Evolutionary conservation across 2,888 invertebrate genomes (phyloP).

Genomic region (Blastobasis lacticolella): DNA sequence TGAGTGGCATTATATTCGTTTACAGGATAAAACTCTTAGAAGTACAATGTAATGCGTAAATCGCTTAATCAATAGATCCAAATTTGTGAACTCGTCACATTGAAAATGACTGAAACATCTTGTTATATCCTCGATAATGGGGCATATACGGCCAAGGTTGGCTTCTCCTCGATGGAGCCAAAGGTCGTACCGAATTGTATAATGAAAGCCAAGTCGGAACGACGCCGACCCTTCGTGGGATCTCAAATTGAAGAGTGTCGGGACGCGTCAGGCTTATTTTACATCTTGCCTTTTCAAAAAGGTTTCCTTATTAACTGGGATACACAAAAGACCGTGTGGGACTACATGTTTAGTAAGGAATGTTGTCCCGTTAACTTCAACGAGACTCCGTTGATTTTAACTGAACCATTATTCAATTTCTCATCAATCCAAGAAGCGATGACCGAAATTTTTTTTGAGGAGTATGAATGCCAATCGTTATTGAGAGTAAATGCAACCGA

Average conservation of each 20-base stretch:
- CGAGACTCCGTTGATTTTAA: conserved; percentile 88
- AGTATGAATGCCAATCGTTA: conserved; percentile 92
- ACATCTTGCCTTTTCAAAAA: conserved; percentile 94
- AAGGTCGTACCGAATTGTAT: conserved; percentile 94
- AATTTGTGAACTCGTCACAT: not conserved
- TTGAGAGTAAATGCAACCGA: conserved; percentile 87
- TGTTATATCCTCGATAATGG: conserved; percentile 90
- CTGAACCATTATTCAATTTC: conserved; percentile 96
- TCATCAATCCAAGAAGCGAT: conserved; percentile 93
- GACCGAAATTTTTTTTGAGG: conserved; percentile 97
- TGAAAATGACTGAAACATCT: conserved; percentile 52
- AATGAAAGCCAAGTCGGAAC: conserved; percentile 98
- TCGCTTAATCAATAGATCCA: no score
- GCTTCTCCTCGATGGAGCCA: conserved; percentile 81
- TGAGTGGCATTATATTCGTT: no score
- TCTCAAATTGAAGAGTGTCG: conserved; percentile 95
- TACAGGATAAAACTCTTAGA: no score
- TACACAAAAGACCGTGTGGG: conserved; percentile 96
- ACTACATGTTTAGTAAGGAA: conserved; percentile 92
- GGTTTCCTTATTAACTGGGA: conserved; percentile 98
- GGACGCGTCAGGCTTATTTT: conserved; percentile 95
- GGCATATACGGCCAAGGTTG: conserved; percentile 89
- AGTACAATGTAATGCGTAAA: no score
- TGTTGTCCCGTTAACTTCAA: conserved; percentile 84
- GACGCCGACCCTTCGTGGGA: conserved; percentile 93